A percentile compares a stretch with the other conserved stretches of the same genome.
These are phyloP conservation scores for Bos taurus DNA, from an alignment of 2,113 vertebrate genomes.

Conservation along the genomic window DNA sequence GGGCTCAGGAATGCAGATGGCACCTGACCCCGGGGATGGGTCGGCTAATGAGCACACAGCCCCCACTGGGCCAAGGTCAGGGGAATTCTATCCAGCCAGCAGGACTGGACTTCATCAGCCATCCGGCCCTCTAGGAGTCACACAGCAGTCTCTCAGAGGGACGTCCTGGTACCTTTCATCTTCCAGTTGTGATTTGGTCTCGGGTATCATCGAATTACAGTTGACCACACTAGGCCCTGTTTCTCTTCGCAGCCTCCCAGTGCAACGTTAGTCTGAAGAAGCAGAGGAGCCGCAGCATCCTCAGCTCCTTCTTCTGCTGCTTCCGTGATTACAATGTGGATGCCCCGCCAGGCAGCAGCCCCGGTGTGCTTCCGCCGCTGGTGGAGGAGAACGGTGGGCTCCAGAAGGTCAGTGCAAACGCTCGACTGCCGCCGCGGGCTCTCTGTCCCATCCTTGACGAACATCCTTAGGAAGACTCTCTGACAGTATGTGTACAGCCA, in stretches of 20 bases:
- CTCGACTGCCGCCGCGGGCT: fast-evolving
- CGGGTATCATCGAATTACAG: too few relatives aligned
- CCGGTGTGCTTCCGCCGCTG: constrained; percentile 86
- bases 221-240: background rate
- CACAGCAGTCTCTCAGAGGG: background rate
- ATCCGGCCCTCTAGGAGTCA: background rate
- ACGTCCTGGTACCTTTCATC: background rate
- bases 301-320: constrained; percentile 99
- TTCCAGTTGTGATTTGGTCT: fast-evolving
- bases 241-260: constrained; percentile 86
- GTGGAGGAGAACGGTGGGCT: constrained; percentile 95
- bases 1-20: background rate
- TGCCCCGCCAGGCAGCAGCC: constrained; percentile 88
- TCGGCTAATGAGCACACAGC: background rate
- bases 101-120: background rate
- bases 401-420: constrained; percentile 86
- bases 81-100: background rate
- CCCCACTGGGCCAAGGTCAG: background rate
- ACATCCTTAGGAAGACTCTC: background rate
- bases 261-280: constrained; percentile 93
- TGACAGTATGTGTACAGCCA: background rate
- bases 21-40: background rate
- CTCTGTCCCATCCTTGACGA: fast-evolving
- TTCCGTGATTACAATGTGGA: constrained; percentile 97
- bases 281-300: constrained; percentile 93